A percentile compares a stretch with the other conserved stretches of the same genome.
These are phyloP conservation scores for Monochamus saltuarius DNA, from an alignment of 1,140 invertebrate species.

Conservation along the genomic window DNA sequence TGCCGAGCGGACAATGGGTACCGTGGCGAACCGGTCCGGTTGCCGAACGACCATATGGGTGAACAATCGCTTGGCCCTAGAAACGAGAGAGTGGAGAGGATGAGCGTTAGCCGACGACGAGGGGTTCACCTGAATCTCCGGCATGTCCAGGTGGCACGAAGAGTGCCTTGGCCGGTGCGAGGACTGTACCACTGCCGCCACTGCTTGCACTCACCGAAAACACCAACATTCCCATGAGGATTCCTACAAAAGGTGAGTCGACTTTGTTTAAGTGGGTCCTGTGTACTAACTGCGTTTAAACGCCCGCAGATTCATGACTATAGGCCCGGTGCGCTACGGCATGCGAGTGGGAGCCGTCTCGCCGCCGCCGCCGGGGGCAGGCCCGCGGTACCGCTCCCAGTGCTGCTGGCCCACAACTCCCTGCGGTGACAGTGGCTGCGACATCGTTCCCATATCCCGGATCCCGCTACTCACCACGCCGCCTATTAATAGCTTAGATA, in stretches of 20 bases:
- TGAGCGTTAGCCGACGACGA: conserved; percentile 4
- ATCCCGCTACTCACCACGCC: conserved; percentile 43
- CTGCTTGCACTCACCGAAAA: conserved; percentile 10
- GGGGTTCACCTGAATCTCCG: conserved; percentile 6
- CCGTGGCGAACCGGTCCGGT: conserved; percentile 2
- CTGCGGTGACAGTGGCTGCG: conserved; percentile 36
- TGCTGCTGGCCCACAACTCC: conserved; percentile 45
- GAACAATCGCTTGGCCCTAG: conserved; percentile 9
- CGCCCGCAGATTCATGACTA: conserved; percentile 55
- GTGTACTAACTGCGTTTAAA: no score
- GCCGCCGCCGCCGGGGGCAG: conserved; percentile 49
- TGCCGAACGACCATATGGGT: conserved; percentile 1
- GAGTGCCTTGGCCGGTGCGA: conserved; percentile 13
- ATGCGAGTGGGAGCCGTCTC: conserved; percentile 56
- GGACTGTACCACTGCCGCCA: conserved; percentile 3
- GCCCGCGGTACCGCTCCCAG: conserved; percentile 48
- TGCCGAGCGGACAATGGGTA: neutral
- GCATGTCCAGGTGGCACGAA: conserved; percentile 17
- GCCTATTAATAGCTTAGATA: conserved; percentile 52
- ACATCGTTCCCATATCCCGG: conserved; percentile 34
- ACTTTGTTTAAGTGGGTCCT: neutral
- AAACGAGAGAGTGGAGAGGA: neutral
- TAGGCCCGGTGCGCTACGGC: conserved; percentile 61
- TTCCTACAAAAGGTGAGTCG: conserved; percentile 12
- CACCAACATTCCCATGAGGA: conserved; percentile 1